A percentile compares a stretch with the other conserved stretches of the same genome.
phyloP scores from a whole-genome alignment of 2,888 invertebrate genomes.

The Amaurobius ferox region DNA sequence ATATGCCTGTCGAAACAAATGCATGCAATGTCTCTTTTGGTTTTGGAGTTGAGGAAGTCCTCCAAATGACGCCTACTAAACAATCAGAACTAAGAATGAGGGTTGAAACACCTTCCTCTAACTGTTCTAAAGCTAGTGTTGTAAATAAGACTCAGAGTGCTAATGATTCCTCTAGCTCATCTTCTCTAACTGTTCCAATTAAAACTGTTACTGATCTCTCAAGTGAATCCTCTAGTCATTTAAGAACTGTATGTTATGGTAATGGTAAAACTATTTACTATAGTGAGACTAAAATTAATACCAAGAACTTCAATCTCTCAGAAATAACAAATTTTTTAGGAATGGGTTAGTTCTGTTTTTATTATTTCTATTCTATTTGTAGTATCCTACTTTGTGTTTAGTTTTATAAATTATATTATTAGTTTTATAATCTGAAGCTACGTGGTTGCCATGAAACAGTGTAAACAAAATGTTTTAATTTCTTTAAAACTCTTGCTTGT shows the following conservation, averaged over 20 bases:
- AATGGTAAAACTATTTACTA: constrained; percentile 37
- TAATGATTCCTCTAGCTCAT: constrained; percentile 26
- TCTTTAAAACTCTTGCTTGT: no score
- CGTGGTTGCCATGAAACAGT: no score
- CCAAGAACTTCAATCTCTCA: constrained; percentile 49
- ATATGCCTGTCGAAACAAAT: constrained; percentile 38
- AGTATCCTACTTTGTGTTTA: no score
- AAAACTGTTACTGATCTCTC: constrained; percentile 42
- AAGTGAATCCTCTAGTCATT: constrained; percentile 49
- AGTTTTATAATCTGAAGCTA: no score
- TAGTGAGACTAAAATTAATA: constrained; percentile 51
- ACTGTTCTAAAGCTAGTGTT: background rate
- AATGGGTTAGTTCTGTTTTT: constrained; percentile 23
- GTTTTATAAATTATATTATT: background rate
- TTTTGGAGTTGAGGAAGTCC: constrained; percentile 86
- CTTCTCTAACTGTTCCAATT: constrained; percentile 3
- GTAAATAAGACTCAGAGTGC: background rate
- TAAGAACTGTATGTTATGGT: constrained; percentile 32
- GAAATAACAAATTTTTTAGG: constrained; percentile 44
- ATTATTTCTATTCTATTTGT: background rate
- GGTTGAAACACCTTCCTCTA: background rate
- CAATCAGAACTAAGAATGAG: background rate
- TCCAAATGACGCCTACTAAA: constrained; percentile 78
- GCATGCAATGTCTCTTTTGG: constrained; percentile 83
- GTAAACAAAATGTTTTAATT: no score